These are phyloP conservation scores for Oncorhynchus masou DNA, from an alignment of 2,113 vertebrate species.

Conservation along the genomic window DNA sequence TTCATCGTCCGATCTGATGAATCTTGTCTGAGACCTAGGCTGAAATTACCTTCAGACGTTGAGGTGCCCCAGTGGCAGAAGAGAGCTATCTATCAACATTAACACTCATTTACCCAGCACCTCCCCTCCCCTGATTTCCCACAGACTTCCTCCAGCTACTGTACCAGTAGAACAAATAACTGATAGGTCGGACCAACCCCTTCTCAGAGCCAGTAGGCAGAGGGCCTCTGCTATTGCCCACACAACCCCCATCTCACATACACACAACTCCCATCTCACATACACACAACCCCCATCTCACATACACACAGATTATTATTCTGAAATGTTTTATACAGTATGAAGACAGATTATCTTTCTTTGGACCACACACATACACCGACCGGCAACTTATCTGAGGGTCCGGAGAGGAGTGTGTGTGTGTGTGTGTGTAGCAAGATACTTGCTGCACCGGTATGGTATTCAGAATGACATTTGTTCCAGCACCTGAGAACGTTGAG, in stretches of 20 bases:
- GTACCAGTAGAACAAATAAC: neutral
- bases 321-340: neutral
- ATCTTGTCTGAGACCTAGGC: neutral
- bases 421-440: neutral
- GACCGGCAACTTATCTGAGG: too few species aligned
- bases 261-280: too few species aligned
- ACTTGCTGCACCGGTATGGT: neutral
- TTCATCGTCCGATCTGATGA: constrained; percentile 9
- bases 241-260: neutral
- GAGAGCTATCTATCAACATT: constrained; percentile 1
- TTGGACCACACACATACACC: constrained; percentile 13
- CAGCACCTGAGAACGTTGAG: too few species aligned
- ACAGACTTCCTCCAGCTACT: constrained; percentile 1
- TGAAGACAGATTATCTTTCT: neutral
- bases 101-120: neutral
- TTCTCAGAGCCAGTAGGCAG: neutral
- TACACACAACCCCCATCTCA: neutral
- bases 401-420: neutral
- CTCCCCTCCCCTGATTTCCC: neutral
- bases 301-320: neutral
- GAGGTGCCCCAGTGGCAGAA: neutral
- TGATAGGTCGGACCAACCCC: constrained; percentile 1
- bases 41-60: neutral
- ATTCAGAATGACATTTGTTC: neutral
- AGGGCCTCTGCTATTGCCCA: neutral